Conservation (phyloP, 2,888 invertebrate genomes). For the Eledone cirrhosa region DNA sequence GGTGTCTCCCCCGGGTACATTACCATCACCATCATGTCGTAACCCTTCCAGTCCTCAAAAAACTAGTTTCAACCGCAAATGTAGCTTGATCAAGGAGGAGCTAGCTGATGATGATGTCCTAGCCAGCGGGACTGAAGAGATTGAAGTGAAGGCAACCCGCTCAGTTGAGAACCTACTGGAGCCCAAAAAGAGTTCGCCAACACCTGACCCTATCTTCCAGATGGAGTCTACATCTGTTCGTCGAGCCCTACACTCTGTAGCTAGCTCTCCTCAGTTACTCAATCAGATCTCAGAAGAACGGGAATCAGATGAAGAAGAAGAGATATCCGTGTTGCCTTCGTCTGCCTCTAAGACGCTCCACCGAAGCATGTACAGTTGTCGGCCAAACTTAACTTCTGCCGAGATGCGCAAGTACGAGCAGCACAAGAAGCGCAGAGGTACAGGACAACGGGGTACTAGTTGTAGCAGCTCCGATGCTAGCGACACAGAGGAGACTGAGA, state of each 20-base stretch:
- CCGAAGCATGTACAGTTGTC: conserved; percentile 47
- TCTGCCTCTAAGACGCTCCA: conserved; percentile 40
- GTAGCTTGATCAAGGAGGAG: conserved; percentile 92
- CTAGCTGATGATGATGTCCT: conserved; percentile 78
- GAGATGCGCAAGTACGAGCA: conserved; percentile 66
- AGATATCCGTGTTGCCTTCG: conserved; percentile 36
- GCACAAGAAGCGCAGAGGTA: conserved; percentile 72
- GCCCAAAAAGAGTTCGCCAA: conserved; percentile 34
- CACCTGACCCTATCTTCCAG: conserved; percentile 49
- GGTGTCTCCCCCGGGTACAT: conserved; percentile 60
- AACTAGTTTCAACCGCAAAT: conserved; percentile 78
- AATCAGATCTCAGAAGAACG: conserved; percentile 79
- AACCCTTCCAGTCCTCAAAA: conserved; percentile 37
- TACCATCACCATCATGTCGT: conserved; percentile 40
- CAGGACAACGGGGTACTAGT: conserved; percentile 77
- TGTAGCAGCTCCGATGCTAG: conserved; percentile 95
- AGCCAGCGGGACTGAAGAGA: conserved; percentile 41
- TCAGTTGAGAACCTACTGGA: conserved; percentile 53
- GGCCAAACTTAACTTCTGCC: conserved; percentile 59
- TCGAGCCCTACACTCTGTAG: conserved; percentile 67
- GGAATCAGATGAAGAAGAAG: conserved; percentile 68
- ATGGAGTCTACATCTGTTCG: conserved; percentile 51
- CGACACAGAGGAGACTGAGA: conserved; percentile 73
- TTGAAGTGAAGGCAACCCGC: conserved; percentile 47
- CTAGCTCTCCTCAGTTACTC: conserved; percentile 70